Evolutionary conservation across 2,888 invertebrate genomes (phyloP).

Genomic region (Cheilosia grossa): DNA sequence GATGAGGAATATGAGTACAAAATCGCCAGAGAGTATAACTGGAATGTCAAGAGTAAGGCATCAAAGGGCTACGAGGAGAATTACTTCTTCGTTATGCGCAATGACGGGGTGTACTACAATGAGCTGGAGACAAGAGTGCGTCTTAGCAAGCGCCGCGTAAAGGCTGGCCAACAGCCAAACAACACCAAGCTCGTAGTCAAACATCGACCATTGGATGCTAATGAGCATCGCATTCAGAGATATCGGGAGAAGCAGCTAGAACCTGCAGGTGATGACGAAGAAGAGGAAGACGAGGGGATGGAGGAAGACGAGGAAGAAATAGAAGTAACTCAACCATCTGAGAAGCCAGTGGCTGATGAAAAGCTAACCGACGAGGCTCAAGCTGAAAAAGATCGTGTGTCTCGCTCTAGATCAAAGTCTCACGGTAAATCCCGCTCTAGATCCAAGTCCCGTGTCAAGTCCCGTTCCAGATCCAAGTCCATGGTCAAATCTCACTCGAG

Average conservation of each 20-base stretch:
- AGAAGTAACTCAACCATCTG: conserved; percentile 65
- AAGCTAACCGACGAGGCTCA: conserved; percentile 75
- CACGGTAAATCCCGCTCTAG: conserved; percentile 78
- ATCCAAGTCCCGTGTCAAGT: conserved; percentile 76
- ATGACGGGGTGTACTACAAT: conserved; percentile 96
- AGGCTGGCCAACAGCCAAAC: conserved; percentile 86
- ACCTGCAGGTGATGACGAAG: conserved; percentile 90
- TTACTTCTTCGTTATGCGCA: conserved; percentile 96
- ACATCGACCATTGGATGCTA: conserved; percentile 92
- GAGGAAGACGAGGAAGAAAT: conserved; percentile 82
- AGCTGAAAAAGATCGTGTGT: conserved; percentile 75
- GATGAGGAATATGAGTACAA: conserved; percentile 98
- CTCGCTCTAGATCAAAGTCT: conserved; percentile 77
- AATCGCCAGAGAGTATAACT: conserved; percentile 99
- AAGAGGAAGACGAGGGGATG: conserved; percentile 86
- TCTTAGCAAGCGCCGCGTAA: conserved; percentile 95
- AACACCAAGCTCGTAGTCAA: conserved; percentile 90
- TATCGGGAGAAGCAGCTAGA: conserved; percentile 94
- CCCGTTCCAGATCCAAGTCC: conserved; percentile 78
- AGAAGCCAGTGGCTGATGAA: conserved; percentile 76
- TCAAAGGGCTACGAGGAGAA: conserved; percentile 98
- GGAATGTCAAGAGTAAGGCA: conserved; percentile 99
- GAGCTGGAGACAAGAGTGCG: conserved; percentile 97
- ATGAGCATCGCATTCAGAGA: conserved; percentile 93
- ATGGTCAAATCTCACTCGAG: conserved; percentile 80